phyloP scores from a whole-genome alignment of 1,140 invertebrate genomes.

The silkworm (Bombyx mori) region ASM3026992v2 NC_085119.1:964001-964500 shows the following conservation, averaged over 20 bases:
- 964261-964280: slow-evolving; percentile 16
- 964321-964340: slow-evolving; percentile 34
- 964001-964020: slow-evolving; percentile 35
- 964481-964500: no score
- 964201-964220: slow-evolving; percentile 53
- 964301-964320: slow-evolving; percentile 18
- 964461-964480: no score
- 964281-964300: slow-evolving; percentile 16
- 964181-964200: slow-evolving; percentile 58
- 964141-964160: slow-evolving; percentile 37
- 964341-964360: slow-evolving; percentile 44
- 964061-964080: slow-evolving; percentile 17
- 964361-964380: slow-evolving; percentile 12
- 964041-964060: slow-evolving; percentile 14
- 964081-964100: slow-evolving; percentile 31
- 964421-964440: no score
- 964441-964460: no score
- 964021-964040: slow-evolving; percentile 34
- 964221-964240: slow-evolving; percentile 17
- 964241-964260: background rate
- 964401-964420: no score
- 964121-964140: slow-evolving; percentile 19
- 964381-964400: slow-evolving; percentile 21
- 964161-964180: slow-evolving; percentile 31
- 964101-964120: slow-evolving; percentile 13